Conservation (phyloP, 2,113 vertebrate genomes). For the Argyrosomus japonicus region DNA sequence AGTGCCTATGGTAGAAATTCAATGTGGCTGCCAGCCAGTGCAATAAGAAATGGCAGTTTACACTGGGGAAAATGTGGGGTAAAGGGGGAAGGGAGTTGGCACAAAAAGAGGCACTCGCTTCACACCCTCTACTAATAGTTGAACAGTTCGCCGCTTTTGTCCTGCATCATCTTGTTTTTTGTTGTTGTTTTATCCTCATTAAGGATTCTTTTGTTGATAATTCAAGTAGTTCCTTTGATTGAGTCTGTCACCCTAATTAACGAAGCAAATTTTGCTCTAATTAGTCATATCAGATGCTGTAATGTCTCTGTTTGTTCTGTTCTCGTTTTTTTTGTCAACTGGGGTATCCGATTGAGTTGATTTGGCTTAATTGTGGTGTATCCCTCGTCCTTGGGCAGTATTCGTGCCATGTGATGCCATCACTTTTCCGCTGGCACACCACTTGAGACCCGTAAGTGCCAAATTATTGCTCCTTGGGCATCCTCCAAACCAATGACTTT, state of each 20-base stretch:
- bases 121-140: constrained; percentile 64
- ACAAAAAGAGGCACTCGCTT: constrained; percentile 72
- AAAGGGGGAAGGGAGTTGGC: constrained; percentile 70
- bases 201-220: constrained; percentile 63
- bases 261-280: constrained; percentile 77
- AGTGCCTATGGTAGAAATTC: constrained; percentile 69
- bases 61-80: constrained; percentile 61
- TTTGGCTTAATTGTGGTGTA: constrained; percentile 48
- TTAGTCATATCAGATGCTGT: constrained; percentile 73
- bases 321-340: constrained; percentile 71
- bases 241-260: constrained; percentile 76
- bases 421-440: constrained; percentile 80
- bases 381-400: constrained; percentile 66
- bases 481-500: constrained; percentile 59
- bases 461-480: constrained; percentile 79
- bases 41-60: constrained; percentile 68
- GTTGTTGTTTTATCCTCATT: constrained; percentile 58
- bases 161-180: constrained; percentile 68
- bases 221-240: constrained; percentile 68
- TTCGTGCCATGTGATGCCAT: constrained; percentile 78
- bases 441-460: constrained; percentile 81
- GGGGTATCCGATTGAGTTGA: constrained; percentile 57
- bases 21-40: constrained; percentile 73
- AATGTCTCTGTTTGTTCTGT: constrained; percentile 73
- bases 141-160: constrained; percentile 71